A percentile compares a stretch with the other conserved stretches of the same genome.
Evolutionary conservation across 2,888 invertebrate genomes (phyloP).

Genomic region (Argyra leucocephala): DNA sequence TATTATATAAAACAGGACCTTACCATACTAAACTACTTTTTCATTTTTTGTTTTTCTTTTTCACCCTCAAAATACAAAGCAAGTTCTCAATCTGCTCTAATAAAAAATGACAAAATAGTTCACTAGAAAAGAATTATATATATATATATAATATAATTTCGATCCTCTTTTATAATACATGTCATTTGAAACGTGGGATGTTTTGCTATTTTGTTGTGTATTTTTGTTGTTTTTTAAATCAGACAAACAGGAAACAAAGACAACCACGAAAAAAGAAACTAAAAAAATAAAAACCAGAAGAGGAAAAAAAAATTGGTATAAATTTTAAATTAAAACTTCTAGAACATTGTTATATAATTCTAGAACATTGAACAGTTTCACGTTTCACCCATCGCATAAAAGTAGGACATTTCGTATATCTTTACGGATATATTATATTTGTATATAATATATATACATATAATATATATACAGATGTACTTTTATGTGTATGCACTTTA

Average conservation of each 20-base stretch:
- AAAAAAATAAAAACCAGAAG: neutral
- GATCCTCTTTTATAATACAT: neutral
- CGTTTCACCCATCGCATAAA: no score
- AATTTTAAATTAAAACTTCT: neutral
- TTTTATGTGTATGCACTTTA: no score
- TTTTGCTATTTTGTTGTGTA: neutral
- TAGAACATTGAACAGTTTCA: no score
- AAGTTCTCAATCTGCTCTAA: neutral
- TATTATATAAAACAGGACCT: neutral
- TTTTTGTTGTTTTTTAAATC: neutral
- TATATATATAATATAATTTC: neutral
- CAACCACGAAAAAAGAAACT: no score
- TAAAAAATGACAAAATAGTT: neutral
- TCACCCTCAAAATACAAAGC: neutral
- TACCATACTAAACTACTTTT: neutral
- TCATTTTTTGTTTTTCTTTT: neutral
- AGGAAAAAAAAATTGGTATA: neutral
- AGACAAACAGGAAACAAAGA: constrained; percentile 1
- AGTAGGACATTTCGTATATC: no score
- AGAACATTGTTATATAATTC: neutral
- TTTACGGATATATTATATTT: no score
- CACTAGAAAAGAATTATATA: neutral
- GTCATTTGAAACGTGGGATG: neutral
- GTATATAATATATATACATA: no score
- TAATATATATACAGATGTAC: no score